Percentiles rank a stretch among this genome's conserved stretches.
Evolutionary conservation across 2,113 vertebrate species (phyloP).

Genomic region (Fukomys damarensis): DNA sequence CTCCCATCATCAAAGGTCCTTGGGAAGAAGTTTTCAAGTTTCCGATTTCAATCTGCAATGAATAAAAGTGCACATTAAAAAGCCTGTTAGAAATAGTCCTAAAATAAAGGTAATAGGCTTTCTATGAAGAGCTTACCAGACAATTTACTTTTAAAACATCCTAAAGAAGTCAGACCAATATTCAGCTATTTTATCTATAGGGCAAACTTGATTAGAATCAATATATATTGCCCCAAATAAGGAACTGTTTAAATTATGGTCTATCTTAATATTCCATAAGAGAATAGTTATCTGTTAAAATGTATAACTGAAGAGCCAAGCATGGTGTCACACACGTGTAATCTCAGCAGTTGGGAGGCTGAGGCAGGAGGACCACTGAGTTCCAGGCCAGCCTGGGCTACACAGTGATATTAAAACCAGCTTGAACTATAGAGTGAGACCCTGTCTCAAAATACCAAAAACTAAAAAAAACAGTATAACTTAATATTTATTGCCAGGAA

Average conservation of each 20-base stretch:
- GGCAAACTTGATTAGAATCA: not conserved
- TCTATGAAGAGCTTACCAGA: not conserved
- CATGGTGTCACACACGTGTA: not conserved
- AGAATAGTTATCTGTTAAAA: constrained; percentile 43
- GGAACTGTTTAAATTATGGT: not conserved
- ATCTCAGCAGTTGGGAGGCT: not conserved
- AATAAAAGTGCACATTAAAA: constrained; percentile 25
- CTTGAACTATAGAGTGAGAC: not conserved
- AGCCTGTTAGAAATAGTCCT: constrained; percentile 3
- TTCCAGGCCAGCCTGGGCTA: not conserved
- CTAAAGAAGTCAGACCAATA: constrained; percentile 47
- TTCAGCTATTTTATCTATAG: not conserved
- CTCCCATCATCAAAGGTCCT: not conserved
- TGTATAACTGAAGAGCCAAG: not conserved
- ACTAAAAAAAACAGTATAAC: not conserved
- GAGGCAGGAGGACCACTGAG: not conserved
- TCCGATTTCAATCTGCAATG: not conserved
- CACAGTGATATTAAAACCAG: not conserved
- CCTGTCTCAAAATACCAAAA: not conserved
- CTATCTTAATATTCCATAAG: not conserved
- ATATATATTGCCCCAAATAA: constrained; percentile 33
- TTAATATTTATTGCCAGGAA: constrained; percentile 11
- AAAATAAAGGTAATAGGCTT: constrained; percentile 22
- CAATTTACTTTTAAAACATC: constrained; percentile 42
- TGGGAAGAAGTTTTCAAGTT: constrained; percentile 3